These are phyloP conservation scores for Pempheris klunzingeri DNA, from an alignment of 2,797 vertebrate species.

Conservation along the genomic window DNA sequence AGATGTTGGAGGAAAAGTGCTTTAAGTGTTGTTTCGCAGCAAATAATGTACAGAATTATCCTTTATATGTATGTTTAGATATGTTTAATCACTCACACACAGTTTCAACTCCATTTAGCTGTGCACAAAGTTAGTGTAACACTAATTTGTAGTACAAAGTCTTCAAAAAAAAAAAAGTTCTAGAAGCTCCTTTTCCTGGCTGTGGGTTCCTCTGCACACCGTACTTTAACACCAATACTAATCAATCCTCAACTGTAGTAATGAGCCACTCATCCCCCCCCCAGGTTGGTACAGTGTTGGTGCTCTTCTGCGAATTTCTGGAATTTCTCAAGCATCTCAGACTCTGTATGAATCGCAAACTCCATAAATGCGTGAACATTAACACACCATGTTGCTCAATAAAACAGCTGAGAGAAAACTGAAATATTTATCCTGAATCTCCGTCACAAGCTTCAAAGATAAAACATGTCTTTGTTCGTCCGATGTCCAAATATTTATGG, in stretches of 20 bases:
- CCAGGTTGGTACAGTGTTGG: slow-evolving; percentile 2
- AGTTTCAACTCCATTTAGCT: slow-evolving; percentile 21
- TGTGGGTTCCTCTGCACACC: slow-evolving; percentile 15
- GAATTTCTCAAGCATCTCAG: slow-evolving; percentile 1
- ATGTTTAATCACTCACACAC: slow-evolving; percentile 21
- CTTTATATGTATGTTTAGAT: slow-evolving; percentile 41
- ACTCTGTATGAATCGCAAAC: not conserved
- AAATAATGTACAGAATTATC: slow-evolving; percentile 72
- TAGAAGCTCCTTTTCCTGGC: slow-evolving; percentile 3
- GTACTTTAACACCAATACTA: slow-evolving; percentile 21
- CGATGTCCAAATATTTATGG: slow-evolving; percentile 30
- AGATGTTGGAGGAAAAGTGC: slow-evolving; percentile 41
- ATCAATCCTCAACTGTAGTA: slow-evolving; percentile 22
- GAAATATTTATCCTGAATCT: slow-evolving; percentile 12
- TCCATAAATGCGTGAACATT: slow-evolving; percentile 23
- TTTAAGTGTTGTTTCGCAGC: slow-evolving; percentile 68
- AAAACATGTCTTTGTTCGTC: not conserved
- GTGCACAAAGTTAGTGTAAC: slow-evolving; percentile 27
- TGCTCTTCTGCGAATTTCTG: not conserved
- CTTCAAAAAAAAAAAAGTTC: not conserved
- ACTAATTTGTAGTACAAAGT: slow-evolving; percentile 29
- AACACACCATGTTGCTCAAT: slow-evolving; percentile 9
- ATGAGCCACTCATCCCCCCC: slow-evolving; percentile 16
- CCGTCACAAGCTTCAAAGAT: slow-evolving; percentile 37
- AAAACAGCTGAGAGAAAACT: not conserved